Base-by-base conservation (phyloP, 2,797 vertebrate genomes). In the Takifugu ocellatus region DNA sequence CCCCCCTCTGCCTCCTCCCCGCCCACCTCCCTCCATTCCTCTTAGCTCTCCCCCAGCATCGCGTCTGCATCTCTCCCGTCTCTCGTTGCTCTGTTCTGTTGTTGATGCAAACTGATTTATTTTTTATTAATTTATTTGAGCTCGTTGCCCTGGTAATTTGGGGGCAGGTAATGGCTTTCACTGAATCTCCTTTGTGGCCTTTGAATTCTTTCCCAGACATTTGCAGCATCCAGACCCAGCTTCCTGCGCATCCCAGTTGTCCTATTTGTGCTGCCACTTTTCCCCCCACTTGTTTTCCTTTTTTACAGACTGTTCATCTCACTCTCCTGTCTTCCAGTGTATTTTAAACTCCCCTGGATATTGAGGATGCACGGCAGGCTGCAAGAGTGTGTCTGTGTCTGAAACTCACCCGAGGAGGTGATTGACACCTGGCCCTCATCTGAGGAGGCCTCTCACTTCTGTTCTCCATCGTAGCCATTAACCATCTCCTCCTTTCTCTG, bases 101-200 rank as follows among this genome's bases (percentile, higher is more conserved):
- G 56, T 77, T 89, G 78, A 77, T 90, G 56, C 66, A 31, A 69
- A 59, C 75, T 82, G 83, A 88, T 87, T 86, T 84, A 87, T 84
- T 10, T 33, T 33, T 88, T 75, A 84, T 89, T 88, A 84, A 84
- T 89, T 88, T 85, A 84, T 90, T 90, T 78, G 68, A 93, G 95
- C 92, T 95, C 82, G 84, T 94, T 92, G 92, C 92, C 92, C 92
- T 92, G 90, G 94, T 96, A 93, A 96, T 95, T 95, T 94, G 92
- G 92, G 21, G 91, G 87, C 88, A 91, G 91, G 92, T 94, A 96
- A 95, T 94, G 93, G 94, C 93, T 95, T 93, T 93, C 91, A 90
- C 85, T 91, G 93, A 94, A 94, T 93, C 93, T 92, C 91, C 91
- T 89, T 89, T 92, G 88, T 86, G 87, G 91, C 89, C 89, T 90